These are phyloP conservation scores for Notiomystis cincta DNA, from an alignment of 2,113 vertebrate genomes.

Conservation along the genomic window DNA sequence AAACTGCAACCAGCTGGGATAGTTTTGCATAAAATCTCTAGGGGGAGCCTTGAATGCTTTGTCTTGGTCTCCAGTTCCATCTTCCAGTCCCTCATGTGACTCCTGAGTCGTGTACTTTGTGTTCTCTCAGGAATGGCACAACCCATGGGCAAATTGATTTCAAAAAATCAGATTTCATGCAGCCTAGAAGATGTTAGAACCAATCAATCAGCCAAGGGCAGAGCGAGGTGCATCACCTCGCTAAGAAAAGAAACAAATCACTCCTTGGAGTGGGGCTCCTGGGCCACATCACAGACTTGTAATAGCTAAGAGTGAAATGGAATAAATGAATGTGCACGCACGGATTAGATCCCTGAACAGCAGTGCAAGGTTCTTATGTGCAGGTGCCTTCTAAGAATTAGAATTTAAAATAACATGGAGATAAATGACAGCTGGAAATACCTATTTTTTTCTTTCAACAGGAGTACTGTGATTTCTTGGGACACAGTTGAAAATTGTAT, in stretches of 20 bases:
- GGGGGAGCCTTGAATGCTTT: background rate
- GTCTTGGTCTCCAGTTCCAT: background rate
- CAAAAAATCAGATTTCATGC: conserved; percentile 29
- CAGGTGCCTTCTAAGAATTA: background rate
- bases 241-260: background rate
- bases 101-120: background rate
- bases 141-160: background rate
- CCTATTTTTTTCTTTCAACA: background rate
- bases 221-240: conserved; percentile 26
- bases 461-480: background rate
- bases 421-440: background rate
- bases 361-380: background rate
- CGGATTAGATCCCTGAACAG: background rate
- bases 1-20: background rate
- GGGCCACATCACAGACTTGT: conserved; percentile 33
- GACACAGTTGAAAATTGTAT: background rate
- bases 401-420: background rate
- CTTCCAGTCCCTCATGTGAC: background rate
- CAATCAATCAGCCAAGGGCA: conserved; percentile 51
- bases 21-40: background rate
- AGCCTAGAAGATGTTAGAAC: conserved; percentile 28
- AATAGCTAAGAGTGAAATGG: conserved; percentile 14
- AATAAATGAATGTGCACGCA: background rate
- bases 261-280: conserved; percentile 23
- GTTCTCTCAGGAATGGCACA: conserved; percentile 1